Evolutionary conservation across 2,888 invertebrate genomes (phyloP), one percentile per base, ranked within the genome.

Genomic region (Drosophila macrothrix): DNA sequence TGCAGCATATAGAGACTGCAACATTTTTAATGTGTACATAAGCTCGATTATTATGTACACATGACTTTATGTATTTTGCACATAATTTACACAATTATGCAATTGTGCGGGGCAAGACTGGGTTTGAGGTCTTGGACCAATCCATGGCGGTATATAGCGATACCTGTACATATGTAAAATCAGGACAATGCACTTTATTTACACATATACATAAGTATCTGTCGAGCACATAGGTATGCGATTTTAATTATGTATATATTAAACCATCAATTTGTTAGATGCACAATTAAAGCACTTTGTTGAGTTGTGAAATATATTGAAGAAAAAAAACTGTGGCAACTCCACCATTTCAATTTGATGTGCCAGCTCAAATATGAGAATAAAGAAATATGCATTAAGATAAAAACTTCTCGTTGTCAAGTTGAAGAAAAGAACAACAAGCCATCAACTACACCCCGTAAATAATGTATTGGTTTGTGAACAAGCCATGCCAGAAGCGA

Each of bases 111-210:
- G 37, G 46, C 56, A 53, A 50, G 31, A 62, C 76, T 62, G 60
- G 39, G 46, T 29, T 70, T 67, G 58, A 49, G 46, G 55, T 68
- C 25, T 58, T 53, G 60, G 53, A 58, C 60, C 78, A 64, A 58
- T 67, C 49, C 43, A 66, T 58, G 54, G 39, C 2, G n/a, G 49
- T 16, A 55, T 35, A 28, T 22, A 37, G 46, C 25, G 52, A 29
- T 29, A 19, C n/a, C 28, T 25, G 33, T 41, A 59, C 46, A 71
- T 79, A 80, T 80, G 43, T 80, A 33, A 54, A 59, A 37, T 19
- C 52, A 67, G 82, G 52, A 55, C 78, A 82, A 78, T 78, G 78
- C 49, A 67, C 78, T 65, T 6, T 12, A 39, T 22, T 56, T 12
- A 54, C 25, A 54, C 59, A 43, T 60, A 46, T 14, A 16, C 50